These are phyloP conservation scores for Microcebus lehilahytsara DNA, from an alignment of 2,113 vertebrate species.

Conservation along the genomic window DNA sequence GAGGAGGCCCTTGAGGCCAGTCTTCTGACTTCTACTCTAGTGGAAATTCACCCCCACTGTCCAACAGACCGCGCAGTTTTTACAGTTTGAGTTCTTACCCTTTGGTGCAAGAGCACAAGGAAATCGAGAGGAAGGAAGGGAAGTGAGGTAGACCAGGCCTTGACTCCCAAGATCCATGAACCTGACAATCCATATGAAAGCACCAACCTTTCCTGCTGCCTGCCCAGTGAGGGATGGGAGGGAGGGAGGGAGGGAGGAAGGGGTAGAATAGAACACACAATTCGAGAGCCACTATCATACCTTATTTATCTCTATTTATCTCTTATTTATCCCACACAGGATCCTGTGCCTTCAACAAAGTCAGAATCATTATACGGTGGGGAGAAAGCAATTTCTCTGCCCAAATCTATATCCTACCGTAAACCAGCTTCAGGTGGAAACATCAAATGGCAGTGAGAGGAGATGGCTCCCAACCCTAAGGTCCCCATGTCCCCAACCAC, in stretches of 20 bases:
- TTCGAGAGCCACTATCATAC: neutral
- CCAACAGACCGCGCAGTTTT: neutral
- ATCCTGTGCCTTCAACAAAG: neutral
- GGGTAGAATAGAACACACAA: neutral
- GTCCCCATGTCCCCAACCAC: no score
- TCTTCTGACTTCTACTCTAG: neutral
- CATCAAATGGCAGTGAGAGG: no score
- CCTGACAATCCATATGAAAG: neutral
- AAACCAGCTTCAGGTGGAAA: neutral
- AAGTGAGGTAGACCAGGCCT: neutral
- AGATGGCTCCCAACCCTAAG: accelerated
- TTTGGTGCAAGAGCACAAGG: neutral
- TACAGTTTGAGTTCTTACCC: neutral
- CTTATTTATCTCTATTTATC: neutral
- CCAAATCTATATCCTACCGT: neutral
- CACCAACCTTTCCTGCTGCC: neutral
- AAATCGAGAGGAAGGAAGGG: neutral
- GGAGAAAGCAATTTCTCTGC: neutral
- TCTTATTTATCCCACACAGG: no score
- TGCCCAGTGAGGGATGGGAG: neutral
- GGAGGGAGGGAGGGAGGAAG: no score
- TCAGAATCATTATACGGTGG: neutral
- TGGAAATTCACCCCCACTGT: no score
- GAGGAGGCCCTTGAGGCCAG: neutral
- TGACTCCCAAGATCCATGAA: neutral